phyloP scores from a whole-genome alignment of 2,113 vertebrate species.

The Actenoides lindsayi region DNA sequence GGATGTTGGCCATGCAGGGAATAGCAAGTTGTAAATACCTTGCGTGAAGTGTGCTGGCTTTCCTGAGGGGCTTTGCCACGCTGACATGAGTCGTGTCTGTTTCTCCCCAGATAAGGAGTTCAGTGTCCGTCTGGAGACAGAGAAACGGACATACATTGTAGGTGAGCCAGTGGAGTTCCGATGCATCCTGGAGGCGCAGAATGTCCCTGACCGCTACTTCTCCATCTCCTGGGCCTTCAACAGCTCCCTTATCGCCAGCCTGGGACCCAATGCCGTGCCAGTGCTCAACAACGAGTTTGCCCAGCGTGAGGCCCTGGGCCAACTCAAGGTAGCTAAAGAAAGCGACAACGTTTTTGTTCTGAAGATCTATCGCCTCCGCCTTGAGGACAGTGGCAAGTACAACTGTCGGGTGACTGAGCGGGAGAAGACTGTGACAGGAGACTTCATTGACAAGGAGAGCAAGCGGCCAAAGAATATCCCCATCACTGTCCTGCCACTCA shows the following conservation, averaged over 20 bases:
- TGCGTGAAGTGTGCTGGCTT: accelerated
- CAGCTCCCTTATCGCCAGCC: conserved; percentile 93
- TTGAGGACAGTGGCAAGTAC: conserved; percentile 93
- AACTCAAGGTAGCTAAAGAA: conserved; percentile 92
- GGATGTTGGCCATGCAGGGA: background rate
- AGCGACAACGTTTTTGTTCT: conserved; percentile 85
- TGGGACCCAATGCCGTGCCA: conserved; percentile 91
- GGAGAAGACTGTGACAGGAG: conserved; percentile 90
- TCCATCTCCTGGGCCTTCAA: conserved; percentile 99
- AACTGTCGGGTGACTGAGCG: conserved; percentile 95
- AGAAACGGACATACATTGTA: conserved; percentile 89
- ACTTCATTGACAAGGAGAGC: conserved; percentile 94
- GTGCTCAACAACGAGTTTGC: conserved; percentile 88
- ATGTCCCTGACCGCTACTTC: conserved; percentile 91
- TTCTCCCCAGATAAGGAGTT: conserved; percentile 89
- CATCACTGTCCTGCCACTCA: conserved; percentile 88
- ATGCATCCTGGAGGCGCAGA: conserved; percentile 95
- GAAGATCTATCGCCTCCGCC: conserved; percentile 89
- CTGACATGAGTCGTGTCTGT: background rate
- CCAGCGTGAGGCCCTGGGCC: conserved; percentile 86
- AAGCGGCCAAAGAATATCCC: conserved; percentile 95
- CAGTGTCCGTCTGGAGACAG: conserved; percentile 91
- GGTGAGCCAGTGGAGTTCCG: conserved; percentile 93
- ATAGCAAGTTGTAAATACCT: background rate
- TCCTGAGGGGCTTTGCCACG: background rate